Evolutionary conservation across 2,888 invertebrate genomes (phyloP), one percentile per base, ranked within the genome.

Genomic region (Lampropteryx suffumata): DNA sequence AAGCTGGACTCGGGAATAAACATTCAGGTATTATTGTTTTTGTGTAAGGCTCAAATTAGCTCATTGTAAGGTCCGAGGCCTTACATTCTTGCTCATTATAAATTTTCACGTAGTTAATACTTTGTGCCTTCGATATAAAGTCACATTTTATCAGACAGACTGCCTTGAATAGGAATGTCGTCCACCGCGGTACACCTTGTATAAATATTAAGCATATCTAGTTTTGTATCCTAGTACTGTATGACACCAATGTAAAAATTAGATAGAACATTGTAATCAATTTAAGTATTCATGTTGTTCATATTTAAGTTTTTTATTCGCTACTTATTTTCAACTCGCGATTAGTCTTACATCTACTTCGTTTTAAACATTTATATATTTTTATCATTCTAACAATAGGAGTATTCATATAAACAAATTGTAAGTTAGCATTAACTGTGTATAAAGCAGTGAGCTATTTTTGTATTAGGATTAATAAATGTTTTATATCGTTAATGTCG

Each of bases 381-480:
- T 17, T 17, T 3, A 17, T 17, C 17, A 4, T 4, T 17, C 17
- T 2, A 17, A 4, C 17, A 4, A 17, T 2, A 17, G 3, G 17
- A 17, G 4, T 4, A 3, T 2, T 4, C 17, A 17, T 4, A 3
- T 3, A 17, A 3, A 17, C 17, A 64, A 34, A 45, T 42, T 64
- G 63, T 52, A 48, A 48, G 50, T 57, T 59, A 65, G 65, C 56
- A 50, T 61, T 55, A 61, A 59, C 50, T 55, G 54, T 63, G 70
- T 74, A 70, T 71, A 76, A 74, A 73, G 61, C 74, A 73, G 66
- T 72, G 74, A 80, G 77, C 76, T 84, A 84, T 84, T 84, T 84
- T 84, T 84, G 73, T 84, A 77, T 68, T 71, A 49, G 69, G 50
- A 41, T 39, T 57, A 69, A 66, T 63, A 41, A 72, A 71, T 66